phyloP scores from a whole-genome alignment of 2,797 vertebrate genomes.

The Emydoidea blandingii region DNA sequence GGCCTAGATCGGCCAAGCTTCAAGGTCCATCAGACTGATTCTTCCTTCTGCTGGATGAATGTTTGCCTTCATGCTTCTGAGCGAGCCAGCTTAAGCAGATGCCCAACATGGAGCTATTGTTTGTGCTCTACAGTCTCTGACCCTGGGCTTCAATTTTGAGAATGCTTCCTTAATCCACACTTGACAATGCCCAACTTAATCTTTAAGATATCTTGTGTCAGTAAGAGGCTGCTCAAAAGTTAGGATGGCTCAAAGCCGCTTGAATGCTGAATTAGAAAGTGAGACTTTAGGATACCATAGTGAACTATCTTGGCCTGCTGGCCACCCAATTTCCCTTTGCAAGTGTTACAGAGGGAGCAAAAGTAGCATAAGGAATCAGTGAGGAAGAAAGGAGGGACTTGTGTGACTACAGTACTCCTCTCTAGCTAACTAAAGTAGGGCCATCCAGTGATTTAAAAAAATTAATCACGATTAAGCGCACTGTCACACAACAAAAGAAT shows the following conservation, averaged over 20 bases:
- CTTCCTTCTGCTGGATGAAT: neutral
- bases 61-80: neutral
- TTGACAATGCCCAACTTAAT: neutral
- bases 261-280: neutral
- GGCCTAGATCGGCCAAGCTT: neutral
- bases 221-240: too few species aligned
- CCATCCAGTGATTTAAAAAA: too few species aligned
- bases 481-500: too few species aligned
- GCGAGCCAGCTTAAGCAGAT: neutral
- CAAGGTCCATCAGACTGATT: neutral
- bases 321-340: too few species aligned
- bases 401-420: neutral
- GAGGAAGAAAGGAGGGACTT: neutral
- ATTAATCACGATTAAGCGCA: too few species aligned
- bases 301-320: neutral
- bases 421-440: neutral
- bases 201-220: too few species aligned
- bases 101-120: neutral
- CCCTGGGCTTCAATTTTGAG: neutral
- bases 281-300: neutral
- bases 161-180: neutral
- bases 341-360: neutral
- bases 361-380: neutral
- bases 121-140: neutral
- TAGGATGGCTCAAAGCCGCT: neutral